Conservation (phyloP, 2,888 invertebrate species). For the Ornithoptera priamus region DNA sequence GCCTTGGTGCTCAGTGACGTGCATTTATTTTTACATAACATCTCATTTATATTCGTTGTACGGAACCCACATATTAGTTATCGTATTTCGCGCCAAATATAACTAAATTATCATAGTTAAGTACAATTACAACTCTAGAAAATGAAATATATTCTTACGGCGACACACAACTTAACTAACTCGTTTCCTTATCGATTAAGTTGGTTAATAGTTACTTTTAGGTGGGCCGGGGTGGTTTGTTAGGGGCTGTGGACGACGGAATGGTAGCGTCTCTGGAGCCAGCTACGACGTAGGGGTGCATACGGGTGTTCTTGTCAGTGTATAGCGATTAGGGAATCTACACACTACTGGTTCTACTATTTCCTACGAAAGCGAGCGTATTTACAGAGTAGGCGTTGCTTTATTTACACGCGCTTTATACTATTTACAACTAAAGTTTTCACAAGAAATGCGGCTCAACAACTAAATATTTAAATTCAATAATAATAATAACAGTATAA, state of each 20-base stretch:
- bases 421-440: not conserved
- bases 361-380: too few relatives aligned
- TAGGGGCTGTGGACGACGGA: slow-evolving; percentile 10
- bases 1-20: too few relatives aligned
- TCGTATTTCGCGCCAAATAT: slow-evolving; percentile 27
- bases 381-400: too few relatives aligned
- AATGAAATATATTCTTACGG: slow-evolving; percentile 72
- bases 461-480: too few relatives aligned
- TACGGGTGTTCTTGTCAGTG: not conserved
- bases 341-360: too few relatives aligned
- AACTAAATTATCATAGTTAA: slow-evolving; percentile 36
- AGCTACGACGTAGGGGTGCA: not conserved
- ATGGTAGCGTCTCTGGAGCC: not conserved
- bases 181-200: slow-evolving; percentile 58
- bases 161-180: slow-evolving; percentile 58
- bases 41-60: slow-evolving; percentile 63
- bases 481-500: too few relatives aligned
- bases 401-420: not conserved
- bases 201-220: slow-evolving; percentile 21
- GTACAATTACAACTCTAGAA: slow-evolving; percentile 51
- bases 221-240: slow-evolving; percentile 36
- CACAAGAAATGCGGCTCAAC: slow-evolving; percentile 1
- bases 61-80: slow-evolving; percentile 55
- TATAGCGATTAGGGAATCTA: not conserved
- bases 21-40: not conserved